Evolutionary conservation across 2,113 vertebrate species (phyloP).

Genomic region (Merops nubicus): DNA sequence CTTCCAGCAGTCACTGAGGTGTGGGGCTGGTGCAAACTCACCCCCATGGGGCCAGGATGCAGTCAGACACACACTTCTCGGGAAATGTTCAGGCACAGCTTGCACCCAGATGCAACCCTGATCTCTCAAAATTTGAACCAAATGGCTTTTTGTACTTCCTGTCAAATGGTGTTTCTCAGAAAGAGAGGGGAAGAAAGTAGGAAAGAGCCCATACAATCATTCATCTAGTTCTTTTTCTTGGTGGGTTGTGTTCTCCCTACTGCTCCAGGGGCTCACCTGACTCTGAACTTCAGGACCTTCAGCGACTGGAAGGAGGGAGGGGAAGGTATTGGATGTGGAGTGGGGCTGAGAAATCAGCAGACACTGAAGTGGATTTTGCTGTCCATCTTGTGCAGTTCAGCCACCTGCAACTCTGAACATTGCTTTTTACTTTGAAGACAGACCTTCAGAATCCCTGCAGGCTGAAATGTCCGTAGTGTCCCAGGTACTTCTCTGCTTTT

Average conservation of each 20-base stretch:
- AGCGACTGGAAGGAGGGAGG: not conserved
- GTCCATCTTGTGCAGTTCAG: not conserved
- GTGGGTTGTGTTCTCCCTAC: accelerated
- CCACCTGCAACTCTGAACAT: not conserved
- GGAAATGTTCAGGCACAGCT: not conserved
- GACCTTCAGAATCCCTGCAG: not conserved
- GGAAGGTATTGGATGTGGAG: not conserved
- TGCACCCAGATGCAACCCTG: not conserved
- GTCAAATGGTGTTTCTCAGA: not conserved
- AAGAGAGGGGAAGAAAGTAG: not conserved
- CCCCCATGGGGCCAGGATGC: not conserved
- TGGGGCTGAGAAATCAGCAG: not conserved
- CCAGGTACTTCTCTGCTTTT: not conserved
- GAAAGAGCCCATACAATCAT: not conserved
- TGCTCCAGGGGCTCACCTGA: not conserved
- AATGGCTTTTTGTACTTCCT: not conserved
- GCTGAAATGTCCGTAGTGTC: not conserved
- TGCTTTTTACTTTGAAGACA: not conserved
- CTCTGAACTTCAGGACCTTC: accelerated
- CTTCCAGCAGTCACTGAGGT: accelerated
- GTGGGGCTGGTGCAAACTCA: no score
- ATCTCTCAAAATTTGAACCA: not conserved
- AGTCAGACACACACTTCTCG: not conserved
- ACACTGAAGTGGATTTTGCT: not conserved
- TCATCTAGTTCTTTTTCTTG: not conserved